Evolutionary conservation across 2,888 invertebrate genomes (phyloP).

Genomic region (Caenorhabditis becei): DNA sequence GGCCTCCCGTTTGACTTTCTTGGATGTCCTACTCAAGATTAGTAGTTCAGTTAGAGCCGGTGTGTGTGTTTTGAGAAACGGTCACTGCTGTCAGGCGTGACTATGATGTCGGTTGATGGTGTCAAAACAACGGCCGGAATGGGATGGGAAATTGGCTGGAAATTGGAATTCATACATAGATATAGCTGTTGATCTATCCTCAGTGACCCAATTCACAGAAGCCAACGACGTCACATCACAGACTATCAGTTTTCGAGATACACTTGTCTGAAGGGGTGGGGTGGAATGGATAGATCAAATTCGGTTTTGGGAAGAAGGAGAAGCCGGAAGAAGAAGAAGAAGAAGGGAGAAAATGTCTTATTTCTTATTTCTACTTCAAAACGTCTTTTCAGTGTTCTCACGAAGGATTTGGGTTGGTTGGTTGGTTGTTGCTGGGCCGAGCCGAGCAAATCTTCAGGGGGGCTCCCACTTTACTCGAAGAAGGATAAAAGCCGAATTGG

Average conservation of each 20-base stretch:
- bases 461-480: constrained; percentile 44
- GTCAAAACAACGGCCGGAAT: constrained; percentile 14
- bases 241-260: constrained; percentile 35
- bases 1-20: not conserved
- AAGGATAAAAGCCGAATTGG: constrained; percentile 55
- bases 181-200: constrained; percentile 10
- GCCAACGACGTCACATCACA: constrained; percentile 47
- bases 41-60: too few relatives aligned
- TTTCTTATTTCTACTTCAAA: too few relatives aligned
- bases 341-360: too few relatives aligned
- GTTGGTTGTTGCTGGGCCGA: constrained; percentile 10
- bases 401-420: constrained; percentile 29
- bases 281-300: not conserved
- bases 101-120: not conserved
- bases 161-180: constrained; percentile 36
- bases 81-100: not conserved
- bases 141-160: constrained; percentile 26
- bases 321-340: not conserved
- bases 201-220: constrained; percentile 12
- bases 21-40: not conserved
- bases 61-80: not conserved
- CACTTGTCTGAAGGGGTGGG: constrained; percentile 50
- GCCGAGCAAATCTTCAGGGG: constrained; percentile 33
- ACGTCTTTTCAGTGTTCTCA: constrained; percentile 24
- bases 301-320: not conserved